Base-by-base conservation (phyloP, 2,797 vertebrate species). In the Helarctos malayanus region DNA sequence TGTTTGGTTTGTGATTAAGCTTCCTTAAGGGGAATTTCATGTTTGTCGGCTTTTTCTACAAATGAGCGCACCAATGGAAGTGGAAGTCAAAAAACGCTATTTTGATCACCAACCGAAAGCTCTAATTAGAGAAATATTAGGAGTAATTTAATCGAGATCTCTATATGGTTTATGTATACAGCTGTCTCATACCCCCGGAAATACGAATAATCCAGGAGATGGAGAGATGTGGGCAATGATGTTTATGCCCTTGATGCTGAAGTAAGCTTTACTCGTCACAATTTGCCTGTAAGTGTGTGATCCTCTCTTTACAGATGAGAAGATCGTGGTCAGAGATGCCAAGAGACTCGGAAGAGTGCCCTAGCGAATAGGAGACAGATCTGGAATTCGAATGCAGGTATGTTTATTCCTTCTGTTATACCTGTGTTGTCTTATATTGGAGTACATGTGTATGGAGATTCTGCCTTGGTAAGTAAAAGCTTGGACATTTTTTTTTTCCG, bases 391-490 rank as follows among this genome's bases (percentile, higher is more conserved):
- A 91, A 89, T 35, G 19, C 61, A 91, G 41, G 32, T 87, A 56
- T 78, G 41, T 63, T 49, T 92, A 89, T 82, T 32, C 27, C 18
- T 69, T 95, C 49, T 29, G 2, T 81, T 80, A 49, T 61, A 38
- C 10, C 18, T 78, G 3, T 83, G 25, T 61, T 45, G 25, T 35
- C 59, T 81, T 85, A 68, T 23, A 95, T 76, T 49, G 38, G n/a
- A 85, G 11, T 49, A 54, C 3, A 18, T 18, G 14, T 71, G 6
- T 61, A 63, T 78, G 29, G 63, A 90, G 9, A 89, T 93, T 96
- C 96, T 91, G 41, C 47, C 54, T 81, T 82, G 79, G 38, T 95
- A 92, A 96, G 29, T 61, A 29, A 94, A 94, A 91, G 16, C 79
- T 91, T 15, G 57, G 82, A 47, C 2, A 0, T 82, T 71, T 94